Percentiles rank a stretch among this genome's conserved stretches.
Evolutionary conservation across 2,113 vertebrate species (phyloP).

Genomic region (Muntiacus muntjak): DNA sequence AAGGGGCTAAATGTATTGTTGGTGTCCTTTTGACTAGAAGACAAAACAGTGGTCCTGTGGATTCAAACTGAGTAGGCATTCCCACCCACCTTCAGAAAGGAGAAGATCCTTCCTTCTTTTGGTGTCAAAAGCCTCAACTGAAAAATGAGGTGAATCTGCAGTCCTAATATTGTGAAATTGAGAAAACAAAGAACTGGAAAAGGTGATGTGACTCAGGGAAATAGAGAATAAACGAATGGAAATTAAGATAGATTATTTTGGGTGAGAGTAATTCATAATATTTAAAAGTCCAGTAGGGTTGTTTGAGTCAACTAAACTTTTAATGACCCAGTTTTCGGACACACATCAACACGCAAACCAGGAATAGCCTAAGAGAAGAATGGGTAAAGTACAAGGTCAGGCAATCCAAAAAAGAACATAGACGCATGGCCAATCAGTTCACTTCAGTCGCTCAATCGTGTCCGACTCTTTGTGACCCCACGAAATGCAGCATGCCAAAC

Average conservation of each 20-base stretch:
- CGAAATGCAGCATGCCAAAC: not conserved
- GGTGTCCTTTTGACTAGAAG: not conserved
- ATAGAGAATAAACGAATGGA: not conserved
- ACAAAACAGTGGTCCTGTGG: not conserved
- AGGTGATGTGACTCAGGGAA: not conserved
- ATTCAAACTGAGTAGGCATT: not conserved
- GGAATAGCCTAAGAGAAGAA: not conserved
- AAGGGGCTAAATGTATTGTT: not conserved
- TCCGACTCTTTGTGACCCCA: not conserved
- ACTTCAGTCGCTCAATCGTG: not conserved
- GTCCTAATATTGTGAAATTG: not conserved
- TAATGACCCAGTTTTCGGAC: constrained; percentile 50
- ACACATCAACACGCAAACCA: constrained; percentile 14
- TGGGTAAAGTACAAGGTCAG: not conserved
- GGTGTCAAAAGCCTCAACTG: not conserved
- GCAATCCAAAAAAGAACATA: not conserved
- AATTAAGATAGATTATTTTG: constrained; percentile 28
- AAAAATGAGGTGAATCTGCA: not conserved
- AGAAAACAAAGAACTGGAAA: not conserved
- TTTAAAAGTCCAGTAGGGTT: constrained; percentile 38
- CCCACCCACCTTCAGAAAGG: not conserved
- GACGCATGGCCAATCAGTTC: not conserved
- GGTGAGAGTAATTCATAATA: constrained; percentile 36
- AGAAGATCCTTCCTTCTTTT: not conserved
- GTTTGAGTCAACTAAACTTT: constrained; percentile 52